phyloP scores from a whole-genome alignment of 2,113 vertebrate species.

The Phrynosoma platyrhinos region DNA sequence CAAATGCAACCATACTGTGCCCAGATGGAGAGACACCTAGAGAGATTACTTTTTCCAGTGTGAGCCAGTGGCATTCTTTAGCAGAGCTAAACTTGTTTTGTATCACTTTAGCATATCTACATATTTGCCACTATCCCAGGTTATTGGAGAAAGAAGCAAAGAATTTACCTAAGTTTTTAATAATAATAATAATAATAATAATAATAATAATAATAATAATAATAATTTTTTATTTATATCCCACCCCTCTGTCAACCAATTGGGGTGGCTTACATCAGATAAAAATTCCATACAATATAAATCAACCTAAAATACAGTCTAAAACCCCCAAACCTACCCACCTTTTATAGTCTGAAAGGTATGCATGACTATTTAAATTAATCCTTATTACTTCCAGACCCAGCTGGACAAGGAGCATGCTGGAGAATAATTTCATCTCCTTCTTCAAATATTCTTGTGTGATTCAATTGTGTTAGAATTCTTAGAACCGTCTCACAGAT shows the following conservation, averaged over 20 bases:
- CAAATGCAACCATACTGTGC: constrained; percentile 13
- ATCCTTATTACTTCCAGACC: not conserved
- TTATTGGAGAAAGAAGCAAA: not conserved
- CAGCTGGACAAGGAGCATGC: not conserved
- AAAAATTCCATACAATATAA: no score
- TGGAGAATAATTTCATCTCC: not conserved
- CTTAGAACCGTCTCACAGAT: not conserved
- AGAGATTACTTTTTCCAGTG: not conserved
- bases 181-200: no score
- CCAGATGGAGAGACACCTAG: constrained; percentile 39
- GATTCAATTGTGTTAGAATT: not conserved
- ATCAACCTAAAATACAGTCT: no score
- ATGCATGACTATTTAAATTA: not conserved
- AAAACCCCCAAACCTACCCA: no score
- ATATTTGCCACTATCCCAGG: not conserved
- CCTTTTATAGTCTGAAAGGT: not conserved
- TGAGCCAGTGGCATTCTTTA: constrained; percentile 22
- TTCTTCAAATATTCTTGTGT: not conserved
- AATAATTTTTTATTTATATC: no score
- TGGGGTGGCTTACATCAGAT: no score
- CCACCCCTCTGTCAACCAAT: no score
- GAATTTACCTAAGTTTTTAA: not conserved
- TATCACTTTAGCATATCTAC: not conserved
- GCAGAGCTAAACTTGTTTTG: not conserved
- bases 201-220: no score